These are phyloP conservation scores for Drosophila suboccidentalis DNA, from an alignment of 2,888 invertebrate species.

Conservation along the genomic window DNA sequence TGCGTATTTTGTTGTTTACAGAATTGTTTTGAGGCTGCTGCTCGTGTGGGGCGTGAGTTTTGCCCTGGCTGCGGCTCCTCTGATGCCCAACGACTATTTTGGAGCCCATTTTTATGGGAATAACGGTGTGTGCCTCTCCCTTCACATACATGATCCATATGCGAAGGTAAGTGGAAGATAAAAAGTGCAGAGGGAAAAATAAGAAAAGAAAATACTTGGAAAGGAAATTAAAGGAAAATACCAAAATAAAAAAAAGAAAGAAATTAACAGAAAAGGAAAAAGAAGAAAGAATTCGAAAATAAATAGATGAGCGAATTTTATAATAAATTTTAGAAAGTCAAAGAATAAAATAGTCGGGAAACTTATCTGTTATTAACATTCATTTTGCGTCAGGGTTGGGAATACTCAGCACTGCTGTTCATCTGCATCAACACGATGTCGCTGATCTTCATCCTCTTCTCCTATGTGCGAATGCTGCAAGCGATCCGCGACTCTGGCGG, in stretches of 20 bases:
- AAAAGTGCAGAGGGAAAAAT: neutral
- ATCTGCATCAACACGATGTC: slow-evolving; percentile 87
- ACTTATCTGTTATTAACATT: neutral
- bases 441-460: slow-evolving; percentile 87
- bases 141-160: slow-evolving; percentile 88
- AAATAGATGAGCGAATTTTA: too few species aligned
- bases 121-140: slow-evolving; percentile 88
- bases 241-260: neutral
- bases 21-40: slow-evolving; percentile 86
- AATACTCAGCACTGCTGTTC: slow-evolving; percentile 88
- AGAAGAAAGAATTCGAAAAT: too few species aligned
- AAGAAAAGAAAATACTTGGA: neutral
- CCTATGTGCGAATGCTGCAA: slow-evolving; percentile 87
- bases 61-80: slow-evolving; percentile 86
- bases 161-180: slow-evolving; percentile 84
- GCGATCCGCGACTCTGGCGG: slow-evolving; percentile 87
- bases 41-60: slow-evolving; percentile 87
- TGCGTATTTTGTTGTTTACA: slow-evolving; percentile 55
- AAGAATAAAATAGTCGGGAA: too few species aligned
- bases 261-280: too few species aligned
- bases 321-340: too few species aligned
- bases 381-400: slow-evolving; percentile 89
- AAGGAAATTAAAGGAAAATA: neutral
- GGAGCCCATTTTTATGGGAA: slow-evolving; percentile 87
- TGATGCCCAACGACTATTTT: slow-evolving; percentile 86